These are phyloP conservation scores for Phaethon lepturus DNA, from an alignment of 2,113 vertebrate genomes.

Conservation along the genomic window DNA sequence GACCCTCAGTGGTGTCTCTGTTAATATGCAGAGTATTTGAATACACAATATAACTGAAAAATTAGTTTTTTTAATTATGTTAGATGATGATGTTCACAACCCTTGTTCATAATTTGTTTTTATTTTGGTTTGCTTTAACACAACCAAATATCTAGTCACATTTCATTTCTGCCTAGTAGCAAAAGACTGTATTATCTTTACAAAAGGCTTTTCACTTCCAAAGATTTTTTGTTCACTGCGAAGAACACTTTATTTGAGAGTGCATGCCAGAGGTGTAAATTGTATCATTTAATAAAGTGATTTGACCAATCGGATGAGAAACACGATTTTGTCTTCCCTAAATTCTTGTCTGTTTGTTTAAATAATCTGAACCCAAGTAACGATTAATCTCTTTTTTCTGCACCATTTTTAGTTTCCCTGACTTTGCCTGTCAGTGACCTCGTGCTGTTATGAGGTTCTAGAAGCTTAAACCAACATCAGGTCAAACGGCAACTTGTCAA, in stretches of 20 bases:
- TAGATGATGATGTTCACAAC: background rate
- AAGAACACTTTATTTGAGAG: slow-evolving; percentile 50
- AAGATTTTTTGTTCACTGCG: slow-evolving; percentile 46
- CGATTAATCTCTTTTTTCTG: slow-evolving; percentile 31
- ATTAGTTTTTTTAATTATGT: background rate
- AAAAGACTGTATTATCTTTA: slow-evolving; percentile 25
- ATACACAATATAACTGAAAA: background rate
- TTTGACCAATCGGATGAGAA: slow-evolving; percentile 51
- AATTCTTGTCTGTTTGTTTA: slow-evolving; percentile 51
- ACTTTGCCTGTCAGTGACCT: slow-evolving; percentile 46
- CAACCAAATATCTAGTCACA: slow-evolving; percentile 25
- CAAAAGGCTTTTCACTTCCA: slow-evolving; percentile 36
- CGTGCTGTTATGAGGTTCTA: background rate
- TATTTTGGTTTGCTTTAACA: slow-evolving; percentile 48
- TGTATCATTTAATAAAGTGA: slow-evolving; percentile 74
- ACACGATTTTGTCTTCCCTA: slow-evolving; percentile 49
- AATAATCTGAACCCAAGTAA: slow-evolving; percentile 48
- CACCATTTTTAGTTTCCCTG: slow-evolving; percentile 31
- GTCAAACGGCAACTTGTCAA: slow-evolving; percentile 24
- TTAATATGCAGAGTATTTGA: background rate
- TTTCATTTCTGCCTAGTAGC: slow-evolving; percentile 39
- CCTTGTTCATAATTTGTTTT: slow-evolving; percentile 34
- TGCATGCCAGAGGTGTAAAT: slow-evolving; percentile 49
- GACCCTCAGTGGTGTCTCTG: background rate
- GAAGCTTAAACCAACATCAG: slow-evolving; percentile 44